Base-by-base conservation (phyloP, 2,797 vertebrate genomes). In the Phoeniculus purpureus region DNA sequence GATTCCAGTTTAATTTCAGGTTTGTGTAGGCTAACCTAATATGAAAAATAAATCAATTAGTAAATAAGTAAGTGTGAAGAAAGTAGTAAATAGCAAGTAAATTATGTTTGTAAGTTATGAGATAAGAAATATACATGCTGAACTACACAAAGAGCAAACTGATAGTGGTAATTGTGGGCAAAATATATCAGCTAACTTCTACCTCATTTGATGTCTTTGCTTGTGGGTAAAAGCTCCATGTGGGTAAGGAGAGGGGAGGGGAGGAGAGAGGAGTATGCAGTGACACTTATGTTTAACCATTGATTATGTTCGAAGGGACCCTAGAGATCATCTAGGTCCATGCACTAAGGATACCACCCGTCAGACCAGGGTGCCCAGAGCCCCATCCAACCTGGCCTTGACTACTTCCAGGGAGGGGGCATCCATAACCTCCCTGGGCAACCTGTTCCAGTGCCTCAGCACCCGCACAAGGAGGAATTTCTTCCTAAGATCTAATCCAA, bases 1-100 rank as follows among this genome's bases (percentile, higher is more conserved):
- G 98, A 98, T 92, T 99, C 98, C 93, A 99, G 92, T 91, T 98
- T 98, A 77, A 99, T 98, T 58, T 99, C 99, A 20, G 99, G 98
- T 59, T 97, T 98, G 89, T 99, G 98, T 91, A 99, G 97, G 97
- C 98, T 98, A 91, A 98, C 97, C 99, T 99, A 82, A 81, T 71
- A 91, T 7, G 58, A 70, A 90, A 94, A 93, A 81, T 15, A 64
- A 87, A 61, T 50, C 60, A 87, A 47, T 64, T 79, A 92, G 27
- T 40, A 75, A 88, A 43, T 64, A 82, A 92, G 26, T 40, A 75
- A 84, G 50, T 25, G 86, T 43, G 10, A 77, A 74, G 22, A 45
- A 85, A 61, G 21, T 15, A 51, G 18, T 51, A 40, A 71, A 70
- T 64, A 56, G 62, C 89, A 93, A 84, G 43, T 58, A 85, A 87